Evolutionary conservation across 2,888 invertebrate genomes (phyloP).

Genomic region (Halictus ligatus): DNA sequence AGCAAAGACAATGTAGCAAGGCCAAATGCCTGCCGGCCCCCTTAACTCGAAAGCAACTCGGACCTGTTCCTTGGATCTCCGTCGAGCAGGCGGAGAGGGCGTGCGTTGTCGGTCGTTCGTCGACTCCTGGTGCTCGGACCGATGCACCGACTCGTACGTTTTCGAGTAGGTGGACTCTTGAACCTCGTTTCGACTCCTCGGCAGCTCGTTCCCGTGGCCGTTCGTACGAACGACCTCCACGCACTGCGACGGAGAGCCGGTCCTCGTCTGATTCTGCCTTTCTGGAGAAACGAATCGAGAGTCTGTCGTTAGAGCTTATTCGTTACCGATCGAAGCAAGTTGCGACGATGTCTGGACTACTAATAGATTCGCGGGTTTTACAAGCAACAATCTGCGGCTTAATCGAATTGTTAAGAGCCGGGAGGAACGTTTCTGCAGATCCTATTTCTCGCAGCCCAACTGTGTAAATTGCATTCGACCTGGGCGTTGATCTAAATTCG

Average conservation of each 20-base stretch:
- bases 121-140: slow-evolving; percentile 68
- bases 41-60: not conserved
- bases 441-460: too few species aligned
- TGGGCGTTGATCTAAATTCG: not conserved
- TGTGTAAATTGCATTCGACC: not conserved
- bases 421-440: too few species aligned
- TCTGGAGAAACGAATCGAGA: slow-evolving; percentile 54
- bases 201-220: slow-evolving; percentile 69
- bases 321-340: too few species aligned
- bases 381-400: too few species aligned
- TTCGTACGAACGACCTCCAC: slow-evolving; percentile 72
- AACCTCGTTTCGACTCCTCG: slow-evolving; percentile 64
- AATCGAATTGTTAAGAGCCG: too few species aligned
- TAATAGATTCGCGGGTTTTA: not conserved
- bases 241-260: slow-evolving; percentile 75
- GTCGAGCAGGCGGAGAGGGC: slow-evolving; percentile 80
- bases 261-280: slow-evolving; percentile 66
- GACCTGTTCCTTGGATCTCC: slow-evolving; percentile 78
- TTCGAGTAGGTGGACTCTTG: slow-evolving; percentile 75
- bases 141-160: slow-evolving; percentile 67
- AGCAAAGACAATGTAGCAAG: too few species aligned
- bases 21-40: too few species aligned
- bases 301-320: not conserved
- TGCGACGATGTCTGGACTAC: too few species aligned
- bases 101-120: slow-evolving; percentile 69